These are phyloP conservation scores for Agrypnus murinus DNA, from an alignment of 2,888 invertebrate genomes.

Conservation along the genomic window DNA sequence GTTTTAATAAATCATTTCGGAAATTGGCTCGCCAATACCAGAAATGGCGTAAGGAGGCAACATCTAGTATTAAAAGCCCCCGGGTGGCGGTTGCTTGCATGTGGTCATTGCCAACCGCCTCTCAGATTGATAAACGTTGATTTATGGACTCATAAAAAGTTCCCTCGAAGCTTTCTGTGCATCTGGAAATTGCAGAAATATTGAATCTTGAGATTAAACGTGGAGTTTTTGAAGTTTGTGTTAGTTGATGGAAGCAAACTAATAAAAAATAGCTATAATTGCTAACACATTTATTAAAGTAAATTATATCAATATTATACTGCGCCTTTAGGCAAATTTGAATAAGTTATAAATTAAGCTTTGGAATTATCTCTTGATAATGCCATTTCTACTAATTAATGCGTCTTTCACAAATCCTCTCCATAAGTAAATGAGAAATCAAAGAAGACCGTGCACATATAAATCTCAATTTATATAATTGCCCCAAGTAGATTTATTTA, in stretches of 20 bases:
- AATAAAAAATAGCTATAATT: too few species aligned
- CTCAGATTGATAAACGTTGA: constrained; percentile 34
- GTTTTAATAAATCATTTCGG: constrained; percentile 17
- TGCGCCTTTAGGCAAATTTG: background rate
- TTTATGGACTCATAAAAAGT: constrained; percentile 32
- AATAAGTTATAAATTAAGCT: background rate
- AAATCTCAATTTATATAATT: constrained; percentile 26
- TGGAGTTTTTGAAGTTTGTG: background rate
- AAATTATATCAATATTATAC: too few species aligned
- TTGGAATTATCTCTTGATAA: constrained; percentile 1
- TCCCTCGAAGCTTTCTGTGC: constrained; percentile 7
- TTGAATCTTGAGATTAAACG: constrained; percentile 5
- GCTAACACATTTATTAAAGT: too few species aligned
- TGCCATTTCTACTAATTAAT: constrained; percentile 14
- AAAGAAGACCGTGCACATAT: constrained; percentile 2
- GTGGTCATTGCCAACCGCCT: constrained; percentile 33
- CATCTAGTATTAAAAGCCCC: constrained; percentile 19
- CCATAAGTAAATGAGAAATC: background rate
- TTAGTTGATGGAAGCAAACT: background rate
- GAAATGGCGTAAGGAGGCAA: constrained; percentile 13
- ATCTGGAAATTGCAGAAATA: constrained; percentile 5
- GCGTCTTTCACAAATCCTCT: background rate
- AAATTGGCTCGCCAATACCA: constrained; percentile 21
- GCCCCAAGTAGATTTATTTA: constrained; percentile 1
- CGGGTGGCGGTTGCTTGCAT: constrained; percentile 17